These are phyloP conservation scores for Bathynomus jamesi DNA, from an alignment of 1,140 invertebrate species.

Conservation along the genomic window DNA sequence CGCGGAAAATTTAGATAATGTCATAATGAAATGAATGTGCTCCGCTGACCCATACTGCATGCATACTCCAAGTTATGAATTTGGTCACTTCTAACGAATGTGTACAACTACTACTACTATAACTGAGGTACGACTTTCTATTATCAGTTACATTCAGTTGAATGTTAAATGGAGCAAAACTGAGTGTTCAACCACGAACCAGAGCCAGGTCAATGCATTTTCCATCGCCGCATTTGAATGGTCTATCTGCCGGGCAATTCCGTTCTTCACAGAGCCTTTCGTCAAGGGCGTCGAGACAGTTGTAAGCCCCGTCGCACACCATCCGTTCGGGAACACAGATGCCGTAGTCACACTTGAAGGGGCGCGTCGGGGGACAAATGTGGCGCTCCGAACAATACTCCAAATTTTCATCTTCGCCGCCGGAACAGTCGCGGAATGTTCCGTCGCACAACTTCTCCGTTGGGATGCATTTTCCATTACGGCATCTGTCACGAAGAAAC, in stretches of 20 bases:
- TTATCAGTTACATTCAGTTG: no score
- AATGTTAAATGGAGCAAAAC: no score
- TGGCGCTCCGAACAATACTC: conserved; percentile 24
- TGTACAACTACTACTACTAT: no score
- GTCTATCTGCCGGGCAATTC: conserved; percentile 24
- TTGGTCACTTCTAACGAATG: no score
- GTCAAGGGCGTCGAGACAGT: conserved; percentile 28
- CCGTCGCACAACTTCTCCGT: conserved; percentile 25
- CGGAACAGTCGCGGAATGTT: conserved; percentile 23
- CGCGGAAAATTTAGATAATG: no score
- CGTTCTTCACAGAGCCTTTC: conserved; percentile 24
- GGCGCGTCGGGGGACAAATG: conserved; percentile 13
- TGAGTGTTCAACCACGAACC: conserved; percentile 2
- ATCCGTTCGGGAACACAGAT: conserved; percentile 27
- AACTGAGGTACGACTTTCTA: no score
- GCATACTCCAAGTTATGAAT: no score
- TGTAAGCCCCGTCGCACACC: conserved; percentile 28
- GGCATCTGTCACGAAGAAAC: conserved; percentile 21
- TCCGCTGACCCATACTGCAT: no score
- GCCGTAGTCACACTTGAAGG: conserved; percentile 36
- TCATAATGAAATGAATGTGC: no score
- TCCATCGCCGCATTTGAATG: conserved; percentile 32
- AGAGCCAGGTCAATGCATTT: conserved; percentile 29
- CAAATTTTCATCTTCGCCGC: conserved; percentile 27
- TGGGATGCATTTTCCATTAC: conserved; percentile 28